Evolutionary conservation across 2,888 invertebrate species (phyloP).

Genomic region (Ariolimax columbianus): DNA sequence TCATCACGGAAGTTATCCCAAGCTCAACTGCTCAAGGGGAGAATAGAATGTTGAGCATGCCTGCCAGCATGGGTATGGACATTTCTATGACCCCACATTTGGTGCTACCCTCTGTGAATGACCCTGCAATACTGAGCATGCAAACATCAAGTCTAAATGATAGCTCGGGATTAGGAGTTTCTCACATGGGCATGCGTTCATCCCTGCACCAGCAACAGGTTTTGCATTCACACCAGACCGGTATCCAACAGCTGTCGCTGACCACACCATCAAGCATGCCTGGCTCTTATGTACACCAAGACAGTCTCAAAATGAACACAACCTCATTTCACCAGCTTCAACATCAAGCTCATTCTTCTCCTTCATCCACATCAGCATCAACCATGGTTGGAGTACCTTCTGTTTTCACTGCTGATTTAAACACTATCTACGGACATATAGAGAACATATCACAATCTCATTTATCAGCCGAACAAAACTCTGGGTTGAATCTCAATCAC

Average conservation of each 20-base stretch:
- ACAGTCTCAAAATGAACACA: slow-evolving; percentile 30
- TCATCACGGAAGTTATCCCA: slow-evolving; percentile 26
- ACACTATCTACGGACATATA: slow-evolving; percentile 43
- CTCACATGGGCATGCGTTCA: slow-evolving; percentile 13
- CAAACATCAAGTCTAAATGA: slow-evolving; percentile 16
- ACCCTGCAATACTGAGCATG: slow-evolving; percentile 10
- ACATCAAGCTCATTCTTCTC: background rate
- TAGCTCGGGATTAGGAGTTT: slow-evolving; percentile 13
- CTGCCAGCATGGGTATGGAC: slow-evolving; percentile 24
- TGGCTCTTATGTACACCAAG: slow-evolving; percentile 11
- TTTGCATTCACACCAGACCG: slow-evolving; percentile 25
- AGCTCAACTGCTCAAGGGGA: slow-evolving; percentile 33
- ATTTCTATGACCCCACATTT: slow-evolving; percentile 33
- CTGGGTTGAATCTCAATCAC: slow-evolving; percentile 36
- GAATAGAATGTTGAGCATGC: background rate
- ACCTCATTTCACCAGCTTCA: slow-evolving; percentile 10
- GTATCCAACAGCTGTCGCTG: slow-evolving; percentile 15
- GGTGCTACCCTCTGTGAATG: slow-evolving; percentile 2
- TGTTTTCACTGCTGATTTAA: slow-evolving; percentile 46
- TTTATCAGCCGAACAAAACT: slow-evolving; percentile 34
- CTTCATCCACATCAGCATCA: slow-evolving; percentile 11
- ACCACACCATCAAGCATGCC: background rate
- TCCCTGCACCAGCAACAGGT: slow-evolving; percentile 24
- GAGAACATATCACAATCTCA: slow-evolving; percentile 41
- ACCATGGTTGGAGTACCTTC: slow-evolving; percentile 29